phyloP scores from a whole-genome alignment of 2,888 invertebrate genomes.

The Hedychridium roseum region DNA sequence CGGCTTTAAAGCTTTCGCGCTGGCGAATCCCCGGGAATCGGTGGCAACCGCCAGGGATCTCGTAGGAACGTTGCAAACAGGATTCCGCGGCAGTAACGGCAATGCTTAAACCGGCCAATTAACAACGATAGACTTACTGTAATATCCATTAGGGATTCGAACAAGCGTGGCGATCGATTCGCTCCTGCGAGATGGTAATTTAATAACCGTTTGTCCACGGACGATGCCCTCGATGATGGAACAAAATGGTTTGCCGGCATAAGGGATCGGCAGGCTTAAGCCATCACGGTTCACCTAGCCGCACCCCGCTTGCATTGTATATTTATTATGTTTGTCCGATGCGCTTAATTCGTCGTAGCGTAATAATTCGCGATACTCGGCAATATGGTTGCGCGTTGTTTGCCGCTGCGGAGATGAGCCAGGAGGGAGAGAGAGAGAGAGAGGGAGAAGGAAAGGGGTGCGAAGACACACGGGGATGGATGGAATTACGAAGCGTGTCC shows the following conservation, averaged over 20 bases:
- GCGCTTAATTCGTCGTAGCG: constrained; percentile 38
- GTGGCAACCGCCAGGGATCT: constrained; percentile 1
- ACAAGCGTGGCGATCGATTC: too few relatives aligned
- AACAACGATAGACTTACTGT: constrained; percentile 18
- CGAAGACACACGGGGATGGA: constrained; percentile 16
- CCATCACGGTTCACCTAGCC: constrained; percentile 5
- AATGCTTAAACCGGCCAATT: too few relatives aligned
- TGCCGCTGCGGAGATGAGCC: constrained; percentile 8
- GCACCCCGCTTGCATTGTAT: constrained; percentile 22
- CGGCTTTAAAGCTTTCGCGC: constrained; percentile 30
- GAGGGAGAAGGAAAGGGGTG: constrained; percentile 8
- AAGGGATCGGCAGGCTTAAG: not conserved
- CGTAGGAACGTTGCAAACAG: constrained; percentile 8
- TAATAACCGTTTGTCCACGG: too few relatives aligned
- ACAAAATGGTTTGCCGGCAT: too few relatives aligned
- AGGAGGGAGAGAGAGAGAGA: not conserved
- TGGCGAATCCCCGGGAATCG: constrained; percentile 19
- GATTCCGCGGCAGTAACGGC: constrained; percentile 1
- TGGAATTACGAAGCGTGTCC: constrained; percentile 28
- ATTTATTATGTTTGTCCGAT: constrained; percentile 46
- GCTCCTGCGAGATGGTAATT: constrained; percentile 1
- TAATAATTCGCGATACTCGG: constrained; percentile 43
- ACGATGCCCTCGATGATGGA: not conserved
- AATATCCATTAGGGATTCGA: too few relatives aligned
- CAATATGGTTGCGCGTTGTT: constrained; percentile 43